These are phyloP conservation scores for Helicoverpa assulta DNA, from an alignment of 2,888 invertebrate species.

Conservation along the genomic window DNA sequence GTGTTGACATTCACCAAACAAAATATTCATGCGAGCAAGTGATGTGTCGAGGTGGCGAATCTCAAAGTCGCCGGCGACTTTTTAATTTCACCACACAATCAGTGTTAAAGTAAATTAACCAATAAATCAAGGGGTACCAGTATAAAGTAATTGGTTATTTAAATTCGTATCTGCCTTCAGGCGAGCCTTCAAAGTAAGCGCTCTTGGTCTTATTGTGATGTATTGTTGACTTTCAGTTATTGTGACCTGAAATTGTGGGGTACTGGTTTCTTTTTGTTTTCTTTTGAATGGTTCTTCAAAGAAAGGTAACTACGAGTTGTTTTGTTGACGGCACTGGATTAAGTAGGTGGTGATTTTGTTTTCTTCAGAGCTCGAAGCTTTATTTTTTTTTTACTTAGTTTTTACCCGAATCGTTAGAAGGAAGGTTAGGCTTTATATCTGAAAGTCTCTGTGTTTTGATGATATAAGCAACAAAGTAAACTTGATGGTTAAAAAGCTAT, in stretches of 20 bases:
- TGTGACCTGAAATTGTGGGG: conserved; percentile 15
- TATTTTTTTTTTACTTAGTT: no score
- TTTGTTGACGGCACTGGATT: no score
- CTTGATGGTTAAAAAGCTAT: no score
- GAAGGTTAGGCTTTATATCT: no score
- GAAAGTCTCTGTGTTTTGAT: no score
- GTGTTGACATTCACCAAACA: conserved; percentile 58
- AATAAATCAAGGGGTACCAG: conserved; percentile 66
- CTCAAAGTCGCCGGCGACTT: conserved; percentile 58
- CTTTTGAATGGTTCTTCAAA: background rate
- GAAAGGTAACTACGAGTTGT: background rate
- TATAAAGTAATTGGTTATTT: conserved; percentile 71
- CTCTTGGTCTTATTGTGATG: conserved; percentile 51
- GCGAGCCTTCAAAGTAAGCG: conserved; percentile 48
- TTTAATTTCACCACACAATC: conserved; percentile 71
- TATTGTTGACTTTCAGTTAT: conserved; percentile 54
- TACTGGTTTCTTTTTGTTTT: background rate
- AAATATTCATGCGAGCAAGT: conserved; percentile 39
- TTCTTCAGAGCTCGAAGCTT: no score
- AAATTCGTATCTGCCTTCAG: conserved; percentile 65
- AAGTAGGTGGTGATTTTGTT: no score
- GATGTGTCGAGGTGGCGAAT: conserved; percentile 49
- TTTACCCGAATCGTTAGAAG: no score
- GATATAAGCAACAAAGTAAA: no score
- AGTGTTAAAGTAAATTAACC: conserved; percentile 69